Conservation (phyloP, 53 echinoderm and acorn worm species). For the Glandiceps talaboti region DNA sequence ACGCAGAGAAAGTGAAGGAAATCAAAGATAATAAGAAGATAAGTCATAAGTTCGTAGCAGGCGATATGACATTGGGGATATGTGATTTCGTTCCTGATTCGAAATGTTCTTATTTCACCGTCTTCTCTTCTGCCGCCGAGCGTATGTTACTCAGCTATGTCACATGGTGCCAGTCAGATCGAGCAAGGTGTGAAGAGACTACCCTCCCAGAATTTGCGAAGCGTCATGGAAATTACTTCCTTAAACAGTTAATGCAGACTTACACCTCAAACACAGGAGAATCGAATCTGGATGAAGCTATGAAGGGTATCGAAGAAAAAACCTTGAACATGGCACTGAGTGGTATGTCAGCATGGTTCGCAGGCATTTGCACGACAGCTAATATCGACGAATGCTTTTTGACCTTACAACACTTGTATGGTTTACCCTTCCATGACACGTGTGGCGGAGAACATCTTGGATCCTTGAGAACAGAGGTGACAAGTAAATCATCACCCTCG, state of each 20-base stretch:
- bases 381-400: neutral
- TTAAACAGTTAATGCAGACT: neutral
- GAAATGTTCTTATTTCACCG: neutral
- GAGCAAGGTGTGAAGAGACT: neutral
- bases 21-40: too few species aligned
- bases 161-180: neutral
- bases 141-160: neutral
- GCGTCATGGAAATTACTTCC: neutral
- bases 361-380: neutral
- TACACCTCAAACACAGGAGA: neutral
- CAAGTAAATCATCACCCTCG: neutral
- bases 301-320: neutral
- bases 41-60: too few species aligned
- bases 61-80: neutral
- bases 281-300: neutral
- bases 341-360: neutral
- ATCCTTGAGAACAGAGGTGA: neutral
- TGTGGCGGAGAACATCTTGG: neutral
- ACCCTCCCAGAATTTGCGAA: neutral
- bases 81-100: neutral
- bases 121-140: neutral
- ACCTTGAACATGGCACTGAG: neutral
- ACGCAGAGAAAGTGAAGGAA: too few species aligned
- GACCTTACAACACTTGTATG: neutral
- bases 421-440: neutral